Percentiles rank a stretch among this genome's conserved stretches.
Conservation (phyloP, 1,140 invertebrate species). For the Cherax destructor region DNA sequence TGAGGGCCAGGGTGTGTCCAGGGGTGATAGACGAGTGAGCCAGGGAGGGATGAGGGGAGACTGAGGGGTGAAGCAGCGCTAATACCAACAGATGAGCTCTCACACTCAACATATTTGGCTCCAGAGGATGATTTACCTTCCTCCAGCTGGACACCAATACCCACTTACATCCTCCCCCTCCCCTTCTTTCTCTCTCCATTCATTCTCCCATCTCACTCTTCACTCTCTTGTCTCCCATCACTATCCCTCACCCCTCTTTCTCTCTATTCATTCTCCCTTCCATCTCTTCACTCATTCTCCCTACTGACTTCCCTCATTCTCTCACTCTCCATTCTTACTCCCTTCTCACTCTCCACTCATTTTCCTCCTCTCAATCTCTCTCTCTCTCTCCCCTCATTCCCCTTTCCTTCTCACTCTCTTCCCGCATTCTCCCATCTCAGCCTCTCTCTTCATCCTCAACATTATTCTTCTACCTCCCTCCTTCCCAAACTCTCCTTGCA, state of each 20-base stretch:
- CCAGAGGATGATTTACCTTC: slow-evolving; percentile 3
- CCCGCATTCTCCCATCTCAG: too few relatives aligned
- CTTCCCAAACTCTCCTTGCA: too few relatives aligned
- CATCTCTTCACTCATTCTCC: background rate
- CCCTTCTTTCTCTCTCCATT: background rate
- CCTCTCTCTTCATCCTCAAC: too few relatives aligned
- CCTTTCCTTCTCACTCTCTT: too few relatives aligned
- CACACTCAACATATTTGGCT: slow-evolving; percentile 19
- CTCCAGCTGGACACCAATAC: background rate
- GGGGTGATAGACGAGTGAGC: background rate
- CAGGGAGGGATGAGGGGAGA: slow-evolving; percentile 11
- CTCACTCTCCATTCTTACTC: too few relatives aligned
- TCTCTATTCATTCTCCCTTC: too few relatives aligned
- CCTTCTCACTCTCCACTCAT: background rate
- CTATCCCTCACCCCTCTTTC: too few relatives aligned
- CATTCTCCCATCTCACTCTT: too few relatives aligned
- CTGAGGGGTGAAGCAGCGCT: background rate
- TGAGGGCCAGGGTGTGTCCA: too few relatives aligned
- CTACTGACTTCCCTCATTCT: too few relatives aligned
- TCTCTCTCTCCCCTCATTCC: too few relatives aligned
- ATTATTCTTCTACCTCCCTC: too few relatives aligned
- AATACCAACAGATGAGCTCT: slow-evolving; percentile 1
- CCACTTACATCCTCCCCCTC: slow-evolving; percentile 8
- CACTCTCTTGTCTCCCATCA: background rate
- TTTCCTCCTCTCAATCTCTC: background rate